Evolutionary conservation across 2,113 vertebrate genomes (phyloP), one percentile per base, ranked within the genome.

Genomic region (Catagonus wagneri): DNA sequence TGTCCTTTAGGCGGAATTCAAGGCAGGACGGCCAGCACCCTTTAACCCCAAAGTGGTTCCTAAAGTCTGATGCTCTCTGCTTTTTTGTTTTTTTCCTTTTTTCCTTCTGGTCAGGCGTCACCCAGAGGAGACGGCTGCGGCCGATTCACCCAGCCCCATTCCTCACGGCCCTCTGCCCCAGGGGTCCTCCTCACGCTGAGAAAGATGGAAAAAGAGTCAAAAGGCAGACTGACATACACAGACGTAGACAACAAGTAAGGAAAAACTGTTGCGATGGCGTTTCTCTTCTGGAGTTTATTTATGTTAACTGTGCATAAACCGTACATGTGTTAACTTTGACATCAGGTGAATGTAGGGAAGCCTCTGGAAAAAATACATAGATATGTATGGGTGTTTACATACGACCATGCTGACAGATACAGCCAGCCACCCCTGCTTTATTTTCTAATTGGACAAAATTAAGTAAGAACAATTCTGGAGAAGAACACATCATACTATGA

Each of bases 1-100:
- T 98, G 98, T 99, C 99, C 98, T 99, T 98, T 98, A 98, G 98
- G 98, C 98, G 98, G 98, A 98, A 98, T 97, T 88, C 68, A 84
- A 90, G 95, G 95, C 97, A 96, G 98, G 98, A 96, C 52, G 94
- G 97, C 98, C 20, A 39, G 96, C 98, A 98, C 98, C 98, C 98
- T 98, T 98, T 99, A 99, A 99, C 99, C 99, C 98, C 97, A 99
- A 97, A 44, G 85, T 90, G 79, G 89, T 89, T 98, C 97, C 81
- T 83, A 69, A 97, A 97, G 96, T 97, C 95, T 65, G 95, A 85
- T 86, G 58, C 86, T 83, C n/a, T n/a, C n/a, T 71, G 16, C 16
- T 34, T 74, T 83, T 94, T 78, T 19, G 91, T 80, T 65, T 9
- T 9, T 71, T 15, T 50, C 15, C 1, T 6, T 27, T 52, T 4